Base-by-base conservation (phyloP, 2,797 vertebrate species). In the Thalassophryne amazonica region DNA sequence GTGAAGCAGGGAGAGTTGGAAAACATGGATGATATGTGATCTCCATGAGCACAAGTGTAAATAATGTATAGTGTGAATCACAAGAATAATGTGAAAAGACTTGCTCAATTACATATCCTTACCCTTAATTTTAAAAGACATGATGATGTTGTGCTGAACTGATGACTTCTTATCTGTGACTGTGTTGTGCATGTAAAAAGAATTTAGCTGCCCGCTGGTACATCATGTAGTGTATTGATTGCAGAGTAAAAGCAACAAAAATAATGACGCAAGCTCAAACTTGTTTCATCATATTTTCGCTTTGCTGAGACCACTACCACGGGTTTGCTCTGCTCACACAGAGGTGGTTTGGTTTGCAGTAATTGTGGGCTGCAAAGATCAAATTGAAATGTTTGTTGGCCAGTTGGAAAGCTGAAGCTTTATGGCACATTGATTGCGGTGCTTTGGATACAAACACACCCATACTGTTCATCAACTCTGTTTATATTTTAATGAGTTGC, bases 381-480 rank as follows among this genome's bases (percentile, higher is more conserved):
- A 49, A 51, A 64, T 51, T 37, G 19, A 61, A 66, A 52, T 48
- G 56, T 63, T 64, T 69, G 37, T 33, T 50, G 33, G 47, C 46
- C 24, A 34, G 51, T 41, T 34, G 21, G 38, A 59, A 52, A 20
- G 22, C 36, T 62, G 35, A 51, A 36, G 35, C 14, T 36, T 48
- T 47, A 41, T 49, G 53, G 69, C 35, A 18, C 39, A 37, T 21
- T 13, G 23, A 39, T 64, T n/a, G 12, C 19, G 8, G 15, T 8
- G 25, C 11, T 42, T 22, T 34, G 33, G 24, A 66, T 39, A 46
- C 30, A 7, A 42, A 41, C 52, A 34, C 9, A 6, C 17, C 14
- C 13, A 10, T 7, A 21, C 28, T 32, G 43, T 34, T 62, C 65
- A 66, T 66, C 47, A 51, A 21, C 11, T 24, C 34, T 35, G 22